Evolutionary conservation across 2,113 vertebrate species (phyloP).

Genomic region (Copsychus sechellarum): DNA sequence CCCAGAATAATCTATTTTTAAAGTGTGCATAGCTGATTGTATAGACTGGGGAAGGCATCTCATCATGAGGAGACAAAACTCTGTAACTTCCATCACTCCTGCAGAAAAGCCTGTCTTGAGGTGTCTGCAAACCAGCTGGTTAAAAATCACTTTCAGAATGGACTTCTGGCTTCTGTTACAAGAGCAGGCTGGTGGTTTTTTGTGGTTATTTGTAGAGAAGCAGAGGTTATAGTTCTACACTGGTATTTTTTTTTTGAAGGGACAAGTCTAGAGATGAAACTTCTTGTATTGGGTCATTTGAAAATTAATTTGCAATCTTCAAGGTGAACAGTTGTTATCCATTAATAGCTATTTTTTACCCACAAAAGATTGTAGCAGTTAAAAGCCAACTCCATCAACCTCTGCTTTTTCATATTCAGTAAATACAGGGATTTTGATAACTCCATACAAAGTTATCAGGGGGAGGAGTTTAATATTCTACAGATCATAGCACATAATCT

Average conservation of each 20-base stretch:
- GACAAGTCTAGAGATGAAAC: not conserved
- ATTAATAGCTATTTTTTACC: slow-evolving; percentile 32
- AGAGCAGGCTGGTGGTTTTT: not conserved
- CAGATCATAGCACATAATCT: slow-evolving; percentile 37
- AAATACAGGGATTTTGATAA: slow-evolving; percentile 53
- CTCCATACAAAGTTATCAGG: not conserved
- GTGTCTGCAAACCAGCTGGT: not conserved
- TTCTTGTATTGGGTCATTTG: not conserved
- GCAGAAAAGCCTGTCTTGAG: not conserved
- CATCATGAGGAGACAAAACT: not conserved
- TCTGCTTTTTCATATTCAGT: slow-evolving; percentile 37
- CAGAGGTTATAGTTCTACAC: not conserved
- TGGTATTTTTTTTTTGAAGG: not conserved
- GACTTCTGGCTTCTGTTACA: not conserved
- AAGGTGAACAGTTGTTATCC: slow-evolving; percentile 15
- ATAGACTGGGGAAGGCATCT: not conserved
- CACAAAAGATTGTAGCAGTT: slow-evolving; percentile 2
- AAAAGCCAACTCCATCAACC: slow-evolving; percentile 31
- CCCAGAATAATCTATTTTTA: not conserved
- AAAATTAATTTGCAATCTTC: slow-evolving; percentile 4
- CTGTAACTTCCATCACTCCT: not conserved
- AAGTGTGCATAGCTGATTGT: not conserved
- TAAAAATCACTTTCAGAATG: not conserved
- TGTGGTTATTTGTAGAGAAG: not conserved
- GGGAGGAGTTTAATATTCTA: slow-evolving; percentile 48